Conservation (phyloP, 2,888 invertebrate genomes). For the Drosophila neotestacea region DNA sequence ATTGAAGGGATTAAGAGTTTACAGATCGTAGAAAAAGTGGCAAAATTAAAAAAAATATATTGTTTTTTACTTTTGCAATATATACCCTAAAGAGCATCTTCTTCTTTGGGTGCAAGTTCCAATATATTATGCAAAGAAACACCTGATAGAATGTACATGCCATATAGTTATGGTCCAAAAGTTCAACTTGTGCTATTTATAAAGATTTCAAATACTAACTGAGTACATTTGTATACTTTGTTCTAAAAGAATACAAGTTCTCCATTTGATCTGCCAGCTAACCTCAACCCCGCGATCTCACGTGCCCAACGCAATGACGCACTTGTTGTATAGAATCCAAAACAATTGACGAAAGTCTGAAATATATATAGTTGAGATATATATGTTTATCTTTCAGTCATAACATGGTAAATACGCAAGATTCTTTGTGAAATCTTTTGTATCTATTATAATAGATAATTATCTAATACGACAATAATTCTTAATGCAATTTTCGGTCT, state of each 20-base stretch:
- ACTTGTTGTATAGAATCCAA: slow-evolving; percentile 29
- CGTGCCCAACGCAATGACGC: slow-evolving; percentile 45
- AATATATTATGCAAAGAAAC: slow-evolving; percentile 2
- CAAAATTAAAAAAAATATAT: too few relatives aligned
- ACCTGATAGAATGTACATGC: slow-evolving; percentile 15
- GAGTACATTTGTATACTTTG: slow-evolving; percentile 17
- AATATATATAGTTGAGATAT: slow-evolving; percentile 11
- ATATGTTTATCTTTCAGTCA: slow-evolving; percentile 14
- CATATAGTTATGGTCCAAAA: slow-evolving; percentile 16
- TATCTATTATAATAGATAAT: slow-evolving; percentile 9
- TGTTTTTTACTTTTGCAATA: not conserved
- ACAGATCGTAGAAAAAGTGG: too few relatives aligned
- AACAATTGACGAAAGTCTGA: slow-evolving; percentile 48
- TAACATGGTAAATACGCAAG: slow-evolving; percentile 13
- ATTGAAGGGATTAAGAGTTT: too few relatives aligned
- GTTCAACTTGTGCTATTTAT: slow-evolving; percentile 41
- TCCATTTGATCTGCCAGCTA: slow-evolving; percentile 23
- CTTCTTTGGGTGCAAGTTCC: slow-evolving; percentile 2
- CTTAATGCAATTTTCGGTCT: not conserved
- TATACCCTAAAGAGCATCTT: not conserved
- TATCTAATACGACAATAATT: slow-evolving; percentile 27
- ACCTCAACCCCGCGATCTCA: slow-evolving; percentile 32
- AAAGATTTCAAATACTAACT: slow-evolving; percentile 22
- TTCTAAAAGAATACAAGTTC: slow-evolving; percentile 20
- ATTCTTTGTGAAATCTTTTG: slow-evolving; percentile 15